Base-by-base conservation (phyloP, 2,113 vertebrate genomes). In the Notothenia coriiceps region DNA sequence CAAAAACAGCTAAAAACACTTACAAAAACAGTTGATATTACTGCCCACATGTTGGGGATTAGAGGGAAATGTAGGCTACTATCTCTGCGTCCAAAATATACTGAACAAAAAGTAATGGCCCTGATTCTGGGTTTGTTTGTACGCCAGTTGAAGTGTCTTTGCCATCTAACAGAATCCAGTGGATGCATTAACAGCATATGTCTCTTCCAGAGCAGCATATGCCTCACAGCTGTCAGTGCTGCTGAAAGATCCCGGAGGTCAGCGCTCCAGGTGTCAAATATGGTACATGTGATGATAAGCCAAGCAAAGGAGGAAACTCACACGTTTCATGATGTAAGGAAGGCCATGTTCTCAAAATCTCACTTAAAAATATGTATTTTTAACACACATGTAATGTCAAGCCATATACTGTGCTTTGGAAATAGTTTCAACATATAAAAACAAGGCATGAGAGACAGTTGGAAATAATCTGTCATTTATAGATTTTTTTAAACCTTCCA, bases 141-240 rank as follows among this genome's bases (percentile, higher is more conserved):
- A 35, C 52, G 35, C 13, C 10, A 18, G 15, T 20, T 14, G 25
- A 44, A 78, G 18, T 22, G 47, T 74, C 25, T 69, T 73, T 2
- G 8, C 7, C 22, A 15, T 71, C 33, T 5, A 17, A 33, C 13
- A 1, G 14, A 6, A 57, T 79, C 25, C 70, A 79, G 67, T 8
- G 22, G 46, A 63, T 51, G 46, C 62, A 22, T 59, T 44, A 1
- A 15, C 40, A 60, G 40, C 83, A 83, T 83, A 69, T 75, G 77
- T 66, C 15, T 10, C 40, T 55, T 20, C 20, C 29, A 43, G 63
- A 80, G 70, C 52, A 87, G 35, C 87, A 86, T 78, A 78, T 89
- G 82, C 40, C 63, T 80, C 64, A 63, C 87, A 89, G 88, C 85
- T 90, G 90, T 66, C 68, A 25, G 43, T 20, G 79, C 74, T 66